Evolutionary conservation across 2,113 vertebrate genomes (phyloP), one percentile per base, ranked within the genome.

Genomic region (Alethe diademata): DNA sequence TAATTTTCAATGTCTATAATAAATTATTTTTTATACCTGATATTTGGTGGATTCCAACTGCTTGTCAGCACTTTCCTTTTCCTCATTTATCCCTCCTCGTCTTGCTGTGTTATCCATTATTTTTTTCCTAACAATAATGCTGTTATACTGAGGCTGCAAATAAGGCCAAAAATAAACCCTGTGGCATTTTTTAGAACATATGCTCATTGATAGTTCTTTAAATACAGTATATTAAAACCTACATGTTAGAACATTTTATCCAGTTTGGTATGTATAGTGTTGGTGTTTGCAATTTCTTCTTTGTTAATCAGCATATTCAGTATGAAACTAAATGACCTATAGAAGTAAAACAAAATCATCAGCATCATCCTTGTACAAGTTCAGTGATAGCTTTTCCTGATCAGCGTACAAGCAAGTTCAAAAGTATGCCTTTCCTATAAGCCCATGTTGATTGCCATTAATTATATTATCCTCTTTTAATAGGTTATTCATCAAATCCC

Each of bases 381-480:
- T 33, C 54, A 85, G 65, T 82, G 88, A 50, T 8, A 83, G 33
- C 17, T 79, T 95, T 88, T 88, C 51, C 75, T 70, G 64, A 80
- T 88, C 60, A 78, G 33, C 9, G 8, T 90, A 78, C 47, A 88
- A 78, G 75, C 42, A 83, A 73, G 56, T 88, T 80, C 43, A 62
- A 64, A 94, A 88, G 42, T 80, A 62, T 70, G 8, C 66, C 79
- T 94, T 92, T 92, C 35, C 51, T 92, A 84, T 88, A 91, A 93
- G 26, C 51, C 71, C 25, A 70, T 51, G 33, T 43, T 96, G 94
- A 97, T 96, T 95, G 75, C 64, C 73, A 90, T 95, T 96, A 94
- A 96, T 96, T 90, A 74, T 95, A 91, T 95, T 93, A 92, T 78
- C 72, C 56, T 90, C 51, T 94, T 95, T 96, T 96, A 95, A 94